phyloP scores from a whole-genome alignment of 2,113 vertebrate species.

The Eublepharis macularius region DNA sequence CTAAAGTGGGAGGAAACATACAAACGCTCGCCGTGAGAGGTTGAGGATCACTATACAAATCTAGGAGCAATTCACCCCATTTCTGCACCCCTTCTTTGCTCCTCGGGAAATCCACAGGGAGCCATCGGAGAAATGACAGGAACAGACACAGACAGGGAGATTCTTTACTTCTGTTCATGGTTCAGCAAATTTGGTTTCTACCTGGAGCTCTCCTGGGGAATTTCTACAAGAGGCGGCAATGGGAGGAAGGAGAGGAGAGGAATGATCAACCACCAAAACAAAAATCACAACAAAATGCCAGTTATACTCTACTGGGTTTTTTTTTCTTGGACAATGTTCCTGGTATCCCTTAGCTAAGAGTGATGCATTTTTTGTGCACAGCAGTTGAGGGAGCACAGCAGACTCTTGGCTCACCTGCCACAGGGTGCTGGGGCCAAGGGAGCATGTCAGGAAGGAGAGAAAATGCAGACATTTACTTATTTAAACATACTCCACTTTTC shows the following conservation, averaged over 20 bases:
- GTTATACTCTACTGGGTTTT: too few species aligned
- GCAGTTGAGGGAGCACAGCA: too few species aligned
- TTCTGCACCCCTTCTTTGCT: fast-evolving
- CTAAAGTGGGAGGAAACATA: neutral
- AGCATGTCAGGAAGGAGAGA: too few species aligned
- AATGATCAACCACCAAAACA: fast-evolving
- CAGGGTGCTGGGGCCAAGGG: too few species aligned
- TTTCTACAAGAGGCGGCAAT: neutral
- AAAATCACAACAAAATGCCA: too few species aligned
- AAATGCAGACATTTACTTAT: too few species aligned
- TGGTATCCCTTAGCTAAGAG: too few species aligned
- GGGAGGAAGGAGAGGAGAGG: fast-evolving
- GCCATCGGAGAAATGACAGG: constrained; percentile 22
- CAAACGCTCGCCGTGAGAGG: fast-evolving
- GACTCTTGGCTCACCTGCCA: too few species aligned
- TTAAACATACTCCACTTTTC: too few species aligned
- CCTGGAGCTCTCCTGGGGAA: neutral
- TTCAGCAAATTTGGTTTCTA: constrained; percentile 41
- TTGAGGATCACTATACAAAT: constrained; percentile 9
- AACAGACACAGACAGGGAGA: constrained; percentile 41
- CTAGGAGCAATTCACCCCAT: fast-evolving
- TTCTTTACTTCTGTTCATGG: constrained; percentile 50
- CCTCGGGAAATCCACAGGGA: neutral
- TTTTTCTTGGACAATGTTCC: too few species aligned
- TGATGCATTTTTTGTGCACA: too few species aligned